Conservation (phyloP, 2,888 invertebrate species). For the Stenoptilia bipunctidactyla region DNA sequence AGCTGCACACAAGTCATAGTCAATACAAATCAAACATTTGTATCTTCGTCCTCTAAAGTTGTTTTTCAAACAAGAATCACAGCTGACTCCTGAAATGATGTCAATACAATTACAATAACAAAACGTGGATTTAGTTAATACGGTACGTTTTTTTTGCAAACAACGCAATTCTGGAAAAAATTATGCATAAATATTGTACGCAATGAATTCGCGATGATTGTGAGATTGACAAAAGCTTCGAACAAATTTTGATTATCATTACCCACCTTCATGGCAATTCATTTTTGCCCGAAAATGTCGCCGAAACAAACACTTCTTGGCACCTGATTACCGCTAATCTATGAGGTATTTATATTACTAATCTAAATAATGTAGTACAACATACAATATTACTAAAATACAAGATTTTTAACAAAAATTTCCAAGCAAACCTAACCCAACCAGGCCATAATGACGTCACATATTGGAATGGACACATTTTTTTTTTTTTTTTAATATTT, state of each 20-base stretch:
- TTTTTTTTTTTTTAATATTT: too few relatives aligned
- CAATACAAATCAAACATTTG: conserved; percentile 99
- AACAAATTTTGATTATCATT: conserved; percentile 71
- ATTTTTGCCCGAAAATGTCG: conserved; percentile 75
- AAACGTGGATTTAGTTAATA: conserved; percentile 1
- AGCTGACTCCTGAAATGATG: conserved; percentile 91
- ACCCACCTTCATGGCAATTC: conserved; percentile 96
- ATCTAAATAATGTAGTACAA: conserved; percentile 69
- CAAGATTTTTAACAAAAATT: conserved; percentile 76
- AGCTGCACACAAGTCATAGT: conserved; percentile 97
- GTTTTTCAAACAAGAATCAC: conserved; percentile 98
- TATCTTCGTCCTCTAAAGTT: conserved; percentile 98
- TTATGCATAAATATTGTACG: background rate
- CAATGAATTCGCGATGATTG: conserved; percentile 14
- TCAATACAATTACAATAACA: conserved; percentile 40
- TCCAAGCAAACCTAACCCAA: conserved; percentile 80
- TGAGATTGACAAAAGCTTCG: conserved; percentile 57
- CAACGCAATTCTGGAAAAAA: background rate
- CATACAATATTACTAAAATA: conserved; percentile 73
- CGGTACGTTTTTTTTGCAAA: conserved; percentile 5
- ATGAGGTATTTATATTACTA: conserved; percentile 66
- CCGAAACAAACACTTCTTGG: conserved; percentile 57
- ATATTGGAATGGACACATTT: conserved; percentile 37
- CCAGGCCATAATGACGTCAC: conserved; percentile 77
- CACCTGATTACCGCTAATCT: conserved; percentile 60